Conservation (phyloP, 1,140 invertebrate species). For the Eufriesea mexicana region DNA sequence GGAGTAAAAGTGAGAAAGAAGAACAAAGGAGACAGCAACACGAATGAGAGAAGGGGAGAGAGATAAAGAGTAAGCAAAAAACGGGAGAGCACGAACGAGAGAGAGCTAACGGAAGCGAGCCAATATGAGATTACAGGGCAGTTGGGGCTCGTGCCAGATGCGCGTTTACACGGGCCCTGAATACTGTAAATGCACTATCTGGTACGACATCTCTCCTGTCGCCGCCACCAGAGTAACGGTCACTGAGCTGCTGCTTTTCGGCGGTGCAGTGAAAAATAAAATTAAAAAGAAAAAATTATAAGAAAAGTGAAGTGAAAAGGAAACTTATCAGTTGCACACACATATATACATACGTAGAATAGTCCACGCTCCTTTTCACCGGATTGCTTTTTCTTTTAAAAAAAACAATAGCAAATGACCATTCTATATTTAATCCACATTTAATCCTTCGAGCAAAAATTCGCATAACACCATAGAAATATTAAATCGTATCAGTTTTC, state of each 20-base stretch:
- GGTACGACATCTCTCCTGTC: conserved; percentile 94
- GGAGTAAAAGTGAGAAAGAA: background rate
- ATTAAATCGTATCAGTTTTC: too few relatives aligned
- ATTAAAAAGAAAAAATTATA: background rate
- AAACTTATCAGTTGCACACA: background rate
- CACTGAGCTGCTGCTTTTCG: conserved; percentile 46
- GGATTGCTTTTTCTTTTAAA: background rate
- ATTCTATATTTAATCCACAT: background rate
- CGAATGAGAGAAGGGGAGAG: background rate
- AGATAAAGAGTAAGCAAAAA: conserved; percentile 11
- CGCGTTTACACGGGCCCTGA: conserved; percentile 95
- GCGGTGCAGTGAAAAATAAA: background rate
- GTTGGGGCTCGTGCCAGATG: conserved; percentile 96
- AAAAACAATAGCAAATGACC: background rate
- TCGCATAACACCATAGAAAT: background rate
- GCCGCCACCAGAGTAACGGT: conserved; percentile 73
- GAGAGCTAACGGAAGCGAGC: conserved; percentile 61
- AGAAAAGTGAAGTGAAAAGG: background rate
- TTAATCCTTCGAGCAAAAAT: conserved; percentile 3
- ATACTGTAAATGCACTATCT: conserved; percentile 99
- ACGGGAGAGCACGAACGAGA: conserved; percentile 52
- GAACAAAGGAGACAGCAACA: conserved; percentile 2
- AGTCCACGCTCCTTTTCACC: background rate
- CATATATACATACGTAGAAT: background rate
- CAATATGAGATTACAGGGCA: conserved; percentile 75